Percentiles rank a stretch among this genome's conserved stretches.
phyloP scores from a whole-genome alignment of 2,113 vertebrate genomes.

The Ovibos moschatus region DNA sequence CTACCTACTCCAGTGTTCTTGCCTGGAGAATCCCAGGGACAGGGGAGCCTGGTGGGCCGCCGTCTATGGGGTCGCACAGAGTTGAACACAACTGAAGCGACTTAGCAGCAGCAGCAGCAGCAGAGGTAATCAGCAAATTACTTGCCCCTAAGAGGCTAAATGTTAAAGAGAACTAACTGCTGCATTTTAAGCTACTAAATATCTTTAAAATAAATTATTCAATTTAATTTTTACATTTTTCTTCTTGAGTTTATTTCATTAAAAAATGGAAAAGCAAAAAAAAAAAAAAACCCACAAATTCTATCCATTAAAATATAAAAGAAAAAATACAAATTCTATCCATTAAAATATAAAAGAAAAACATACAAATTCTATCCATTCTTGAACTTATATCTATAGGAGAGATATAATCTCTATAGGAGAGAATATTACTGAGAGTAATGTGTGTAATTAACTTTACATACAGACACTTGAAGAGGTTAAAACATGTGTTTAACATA shows the following conservation, averaged over 20 bases:
- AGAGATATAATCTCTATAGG: neutral
- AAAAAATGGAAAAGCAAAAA: conserved; percentile 13
- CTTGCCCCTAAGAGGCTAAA: conserved; percentile 6
- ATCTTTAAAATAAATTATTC: conserved; percentile 35
- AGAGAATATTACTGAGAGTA: conserved; percentile 8
- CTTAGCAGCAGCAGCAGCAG: too few relatives aligned
- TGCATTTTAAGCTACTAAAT: conserved; percentile 35
- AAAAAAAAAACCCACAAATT: neutral
- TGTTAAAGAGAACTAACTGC: conserved; percentile 33
- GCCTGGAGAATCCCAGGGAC: too few relatives aligned
- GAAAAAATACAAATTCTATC: neutral
- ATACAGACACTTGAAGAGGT: neutral
- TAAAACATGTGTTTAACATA: conserved; percentile 4
- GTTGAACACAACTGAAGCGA: rapidly evolving
- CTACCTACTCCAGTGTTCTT: too few relatives aligned
- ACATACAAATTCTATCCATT: neutral
- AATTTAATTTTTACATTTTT: conserved; percentile 35
- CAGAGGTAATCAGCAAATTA: conserved; percentile 29
- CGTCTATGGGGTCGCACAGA: rapidly evolving
- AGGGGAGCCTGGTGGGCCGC: too few relatives aligned
- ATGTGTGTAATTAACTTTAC: conserved; percentile 15
- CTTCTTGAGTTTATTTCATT: conserved; percentile 3
- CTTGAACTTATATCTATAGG: neutral
- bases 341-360: neutral
- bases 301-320: neutral